Base-by-base conservation (phyloP, 2,888 invertebrate species). In the Hedychridium roseum region DNA sequence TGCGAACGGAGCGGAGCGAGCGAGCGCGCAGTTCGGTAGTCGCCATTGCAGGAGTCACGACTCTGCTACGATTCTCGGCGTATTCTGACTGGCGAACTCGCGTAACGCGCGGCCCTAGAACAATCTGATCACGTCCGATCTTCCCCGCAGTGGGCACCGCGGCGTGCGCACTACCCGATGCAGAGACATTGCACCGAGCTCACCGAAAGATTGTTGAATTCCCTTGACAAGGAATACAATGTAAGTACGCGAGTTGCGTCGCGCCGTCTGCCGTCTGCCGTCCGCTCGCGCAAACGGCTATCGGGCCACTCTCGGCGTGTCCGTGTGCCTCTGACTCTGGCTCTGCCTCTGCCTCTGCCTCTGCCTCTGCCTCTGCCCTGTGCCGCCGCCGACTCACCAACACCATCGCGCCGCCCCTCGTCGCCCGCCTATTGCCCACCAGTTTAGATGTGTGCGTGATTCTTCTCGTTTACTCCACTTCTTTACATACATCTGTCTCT, bases 151-250 rank as follows among this genome's bases (percentile, higher is more conserved):
- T 63, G 73, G 72, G 71, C 68, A n/a, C 72, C 78, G 64, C 70
- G 73, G 72, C 79, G 82, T 77, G 79, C 81, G 80, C 64, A n/a
- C n/a, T n/a, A 80, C 76, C 76, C 72, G 75, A 78, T 78, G 78
- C 78, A 78, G 77, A 76, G 70, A 73, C 68, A 74, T 72, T 78
- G 78, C 73, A 87, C 87, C 85, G 92, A 94, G 86, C 88, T 96
- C 86, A 94, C 94, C 86, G 90, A 92, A 85, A 92, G 90, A 88
- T 90, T 96, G 88, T 90, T 92, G 86, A 90, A 91, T 88, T 92
- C 94, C 83, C 88, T 96, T 86, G 95, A 96, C 89, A 89, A 87
- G 86, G 92, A 93, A 85, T 93, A 95, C 88, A 94, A 96, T 94
- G 96, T 96, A 92, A 94, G 94, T 86, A 75, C 43, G 45, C 34